Conservation (phyloP, 2,888 invertebrate species). For the Plebejus argus region DNA sequence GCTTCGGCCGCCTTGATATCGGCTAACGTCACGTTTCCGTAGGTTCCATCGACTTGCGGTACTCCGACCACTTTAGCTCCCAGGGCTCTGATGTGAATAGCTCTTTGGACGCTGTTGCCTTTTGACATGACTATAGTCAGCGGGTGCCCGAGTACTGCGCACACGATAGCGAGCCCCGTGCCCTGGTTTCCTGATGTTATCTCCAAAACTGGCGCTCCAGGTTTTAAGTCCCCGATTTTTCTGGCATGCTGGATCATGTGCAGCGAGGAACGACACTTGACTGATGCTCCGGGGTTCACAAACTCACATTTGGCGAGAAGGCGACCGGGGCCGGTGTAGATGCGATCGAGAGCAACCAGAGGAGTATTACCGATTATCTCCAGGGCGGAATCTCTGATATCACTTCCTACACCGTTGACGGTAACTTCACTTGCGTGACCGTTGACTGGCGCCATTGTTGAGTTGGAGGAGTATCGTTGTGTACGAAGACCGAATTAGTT, state of each 20-base stretch:
- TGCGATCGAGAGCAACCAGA: constrained; percentile 68
- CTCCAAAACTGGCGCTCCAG: constrained; percentile 64
- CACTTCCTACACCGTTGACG: constrained; percentile 50
- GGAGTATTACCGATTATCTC: constrained; percentile 74
- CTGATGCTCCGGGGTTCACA: constrained; percentile 73
- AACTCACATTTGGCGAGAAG: constrained; percentile 74
- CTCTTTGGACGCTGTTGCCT: constrained; percentile 71
- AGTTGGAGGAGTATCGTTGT: background rate
- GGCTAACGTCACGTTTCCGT: constrained; percentile 68
- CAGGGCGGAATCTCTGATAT: constrained; percentile 68
- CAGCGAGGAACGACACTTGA: constrained; percentile 69
- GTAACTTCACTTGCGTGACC: background rate
- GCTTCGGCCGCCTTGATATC: constrained; percentile 67
- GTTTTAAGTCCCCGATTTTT: constrained; percentile 59
- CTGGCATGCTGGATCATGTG: constrained; percentile 64
- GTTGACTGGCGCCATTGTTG: background rate
- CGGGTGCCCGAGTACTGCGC: constrained; percentile 68
- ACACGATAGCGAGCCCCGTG: constrained; percentile 71
- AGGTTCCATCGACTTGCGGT: constrained; percentile 72
- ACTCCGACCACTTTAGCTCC: constrained; percentile 68
- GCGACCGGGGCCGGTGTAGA: constrained; percentile 67
- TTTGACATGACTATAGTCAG: constrained; percentile 70
- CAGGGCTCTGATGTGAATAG: constrained; percentile 73
- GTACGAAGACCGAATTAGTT: background rate
- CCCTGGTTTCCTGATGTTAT: constrained; percentile 75